These are phyloP conservation scores for Clamator glandarius DNA, from an alignment of 2,797 vertebrate species.

Conservation along the genomic window DNA sequence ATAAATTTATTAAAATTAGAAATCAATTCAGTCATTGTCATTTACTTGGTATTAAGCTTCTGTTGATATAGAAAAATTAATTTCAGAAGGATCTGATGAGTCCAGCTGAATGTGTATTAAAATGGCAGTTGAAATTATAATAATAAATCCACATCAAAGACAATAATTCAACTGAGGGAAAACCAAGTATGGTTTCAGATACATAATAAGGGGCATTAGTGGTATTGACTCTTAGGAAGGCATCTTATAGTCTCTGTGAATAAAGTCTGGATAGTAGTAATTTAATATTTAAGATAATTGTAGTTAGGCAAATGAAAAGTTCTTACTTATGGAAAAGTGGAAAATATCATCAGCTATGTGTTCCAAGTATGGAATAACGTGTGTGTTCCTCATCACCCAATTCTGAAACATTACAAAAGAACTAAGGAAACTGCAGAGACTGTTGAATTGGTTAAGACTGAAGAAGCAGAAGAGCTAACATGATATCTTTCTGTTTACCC, in stretches of 20 bases:
- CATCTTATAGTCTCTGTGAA: not conserved
- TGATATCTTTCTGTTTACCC: not conserved
- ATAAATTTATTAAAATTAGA: not conserved
- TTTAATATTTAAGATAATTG: not conserved
- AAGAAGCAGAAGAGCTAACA: not conserved
- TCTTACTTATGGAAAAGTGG: not conserved
- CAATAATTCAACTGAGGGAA: not conserved
- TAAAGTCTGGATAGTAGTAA: not conserved
- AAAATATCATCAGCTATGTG: not conserved
- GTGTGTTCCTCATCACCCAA: not conserved
- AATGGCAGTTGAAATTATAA: not conserved
- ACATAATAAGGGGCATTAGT: not conserved
- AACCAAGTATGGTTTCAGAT: not conserved
- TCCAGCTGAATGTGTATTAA: not conserved
- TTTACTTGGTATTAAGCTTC: not conserved
- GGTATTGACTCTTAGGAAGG: not conserved
- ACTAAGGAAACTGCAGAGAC: not conserved
- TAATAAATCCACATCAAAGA: not conserved
- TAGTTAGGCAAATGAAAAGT: not conserved
- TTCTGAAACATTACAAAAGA: not conserved
- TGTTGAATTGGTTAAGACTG: not conserved
- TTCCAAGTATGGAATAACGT: not conserved
- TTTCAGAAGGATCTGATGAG: not conserved
- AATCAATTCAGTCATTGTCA: not conserved
- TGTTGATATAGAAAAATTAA: not conserved